Evolutionary conservation across 1,140 invertebrate species (phyloP).

Genomic region (Gonioctena quinquepunctata): DNA sequence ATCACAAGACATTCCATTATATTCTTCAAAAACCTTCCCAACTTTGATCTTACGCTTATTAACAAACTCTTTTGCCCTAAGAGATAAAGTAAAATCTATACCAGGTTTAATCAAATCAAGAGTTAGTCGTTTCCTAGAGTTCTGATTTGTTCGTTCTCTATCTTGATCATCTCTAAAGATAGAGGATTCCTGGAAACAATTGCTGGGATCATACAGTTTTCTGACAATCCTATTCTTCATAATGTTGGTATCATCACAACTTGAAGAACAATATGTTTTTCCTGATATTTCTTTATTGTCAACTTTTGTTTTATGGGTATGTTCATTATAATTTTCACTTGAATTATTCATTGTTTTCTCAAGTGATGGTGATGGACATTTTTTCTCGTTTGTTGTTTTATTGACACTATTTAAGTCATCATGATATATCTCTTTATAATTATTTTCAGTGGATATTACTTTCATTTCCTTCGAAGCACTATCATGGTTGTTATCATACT

Average conservation of each 20-base stretch:
- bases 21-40: not conserved
- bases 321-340: too few species aligned
- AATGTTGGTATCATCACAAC: not conserved
- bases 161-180: slow-evolving; percentile 28
- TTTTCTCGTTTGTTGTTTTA: not conserved
- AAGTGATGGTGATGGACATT: not conserved
- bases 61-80: slow-evolving; percentile 11
- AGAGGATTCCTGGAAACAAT: not conserved
- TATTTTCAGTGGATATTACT: not conserved
- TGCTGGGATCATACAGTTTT: slow-evolving; percentile 33
- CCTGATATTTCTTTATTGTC: not conserved
- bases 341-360: not conserved
- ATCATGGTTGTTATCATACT: not conserved
- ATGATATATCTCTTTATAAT: not conserved
- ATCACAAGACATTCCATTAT: not conserved
- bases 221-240: slow-evolving; percentile 13
- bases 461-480: not conserved
- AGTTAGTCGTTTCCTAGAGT: not conserved
- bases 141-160: slow-evolving; percentile 10
- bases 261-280: not conserved
- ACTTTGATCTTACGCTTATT: slow-evolving; percentile 20
- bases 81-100: not conserved
- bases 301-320: not conserved
- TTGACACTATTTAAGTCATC: not conserved
- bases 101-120: slow-evolving; percentile 8